A percentile compares a stretch with the other conserved stretches of the same genome.
Conservation (phyloP, 1,140 invertebrate species). For the Cyclina sinensis region DNA sequence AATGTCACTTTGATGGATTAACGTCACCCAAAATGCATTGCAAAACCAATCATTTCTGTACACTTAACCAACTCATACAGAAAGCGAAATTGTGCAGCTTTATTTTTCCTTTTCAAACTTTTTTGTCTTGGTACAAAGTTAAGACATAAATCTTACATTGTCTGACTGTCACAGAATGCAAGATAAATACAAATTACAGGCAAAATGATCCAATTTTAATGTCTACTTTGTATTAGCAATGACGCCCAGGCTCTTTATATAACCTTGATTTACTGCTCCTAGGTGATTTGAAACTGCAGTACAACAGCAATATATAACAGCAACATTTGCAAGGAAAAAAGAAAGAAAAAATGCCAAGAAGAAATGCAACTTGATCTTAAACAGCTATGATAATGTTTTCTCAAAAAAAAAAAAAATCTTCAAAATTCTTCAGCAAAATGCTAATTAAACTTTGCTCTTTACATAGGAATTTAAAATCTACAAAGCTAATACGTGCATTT, state of each 20-base stretch:
- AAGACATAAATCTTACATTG: constrained; percentile 31
- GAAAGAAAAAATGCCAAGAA: no score
- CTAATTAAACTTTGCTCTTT: no score
- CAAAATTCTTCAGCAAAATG: no score
- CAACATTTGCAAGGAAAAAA: no score
- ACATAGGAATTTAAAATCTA: no score
- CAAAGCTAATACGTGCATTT: no score
- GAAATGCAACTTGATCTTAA: no score
- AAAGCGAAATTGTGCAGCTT: neutral
- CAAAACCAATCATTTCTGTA: constrained; percentile 33
- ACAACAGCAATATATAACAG: no score
- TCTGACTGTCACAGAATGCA: constrained; percentile 27
- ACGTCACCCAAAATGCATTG: constrained; percentile 9
- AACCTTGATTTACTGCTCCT: neutral
- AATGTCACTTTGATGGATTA: constrained; percentile 39
- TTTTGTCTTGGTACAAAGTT: neutral
- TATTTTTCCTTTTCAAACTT: neutral
- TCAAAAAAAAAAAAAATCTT: no score
- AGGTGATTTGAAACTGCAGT: no score
- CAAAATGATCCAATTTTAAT: constrained; percentile 9
- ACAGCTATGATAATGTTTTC: no score
- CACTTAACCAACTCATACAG: constrained; percentile 24
- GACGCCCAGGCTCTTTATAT: neutral
- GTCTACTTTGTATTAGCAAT: neutral
- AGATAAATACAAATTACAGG: constrained; percentile 24